These are phyloP conservation scores for Leptura quadrifasciata DNA, from an alignment of 2,888 invertebrate genomes.

Conservation along the genomic window DNA sequence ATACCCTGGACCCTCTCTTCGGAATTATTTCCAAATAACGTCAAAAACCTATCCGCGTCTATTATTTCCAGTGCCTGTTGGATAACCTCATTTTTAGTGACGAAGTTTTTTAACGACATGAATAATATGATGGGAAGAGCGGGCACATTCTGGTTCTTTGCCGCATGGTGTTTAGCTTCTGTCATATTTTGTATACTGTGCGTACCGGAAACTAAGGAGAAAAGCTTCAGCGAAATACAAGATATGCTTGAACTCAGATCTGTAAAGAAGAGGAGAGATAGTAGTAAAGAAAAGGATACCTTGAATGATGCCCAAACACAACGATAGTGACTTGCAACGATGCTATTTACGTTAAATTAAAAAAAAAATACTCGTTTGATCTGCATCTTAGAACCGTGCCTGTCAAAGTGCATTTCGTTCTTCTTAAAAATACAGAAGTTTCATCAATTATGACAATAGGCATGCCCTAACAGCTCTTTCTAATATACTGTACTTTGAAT, in stretches of 20 bases:
- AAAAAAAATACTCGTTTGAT: no score
- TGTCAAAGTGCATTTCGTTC: no score
- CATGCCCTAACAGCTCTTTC: no score
- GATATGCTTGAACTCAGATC: constrained; percentile 71
- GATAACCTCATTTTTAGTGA: constrained; percentile 83
- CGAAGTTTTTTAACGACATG: constrained; percentile 80
- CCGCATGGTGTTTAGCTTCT: constrained; percentile 73
- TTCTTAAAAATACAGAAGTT: no score
- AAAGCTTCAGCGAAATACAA: constrained; percentile 89
- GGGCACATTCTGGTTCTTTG: constrained; percentile 84
- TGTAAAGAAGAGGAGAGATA: neutral
- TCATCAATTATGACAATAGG: no score
- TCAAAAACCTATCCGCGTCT: constrained; percentile 84
- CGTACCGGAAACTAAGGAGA: constrained; percentile 93
- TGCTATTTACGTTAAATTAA: no score
- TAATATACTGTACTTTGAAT: no score
- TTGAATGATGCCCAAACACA: neutral
- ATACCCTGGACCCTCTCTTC: constrained; percentile 87
- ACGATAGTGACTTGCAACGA: no score
- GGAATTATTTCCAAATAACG: constrained; percentile 86
- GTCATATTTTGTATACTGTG: constrained; percentile 81
- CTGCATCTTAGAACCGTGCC: no score
- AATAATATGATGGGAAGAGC: constrained; percentile 77
- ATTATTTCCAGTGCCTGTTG: constrained; percentile 86
- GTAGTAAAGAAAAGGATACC: neutral